Evolutionary conservation across 2,888 invertebrate genomes (phyloP).

Genomic region (Nomada lathburiana): DNA sequence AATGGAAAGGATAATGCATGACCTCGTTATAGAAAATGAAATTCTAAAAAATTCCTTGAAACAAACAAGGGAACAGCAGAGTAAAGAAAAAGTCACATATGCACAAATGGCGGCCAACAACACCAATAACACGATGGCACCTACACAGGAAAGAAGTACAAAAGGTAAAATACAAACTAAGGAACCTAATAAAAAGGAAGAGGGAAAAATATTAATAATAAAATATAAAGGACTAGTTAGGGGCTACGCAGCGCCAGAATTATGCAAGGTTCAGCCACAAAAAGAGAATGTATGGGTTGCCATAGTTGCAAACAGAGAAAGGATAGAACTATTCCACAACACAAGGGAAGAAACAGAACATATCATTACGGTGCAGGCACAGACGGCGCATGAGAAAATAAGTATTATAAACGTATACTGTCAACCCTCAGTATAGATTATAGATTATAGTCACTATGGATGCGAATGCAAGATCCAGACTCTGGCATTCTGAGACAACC

Average conservation of each 20-base stretch:
- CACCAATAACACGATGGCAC: background rate
- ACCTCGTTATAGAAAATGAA: background rate
- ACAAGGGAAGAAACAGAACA: too few species aligned
- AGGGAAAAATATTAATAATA: background rate
- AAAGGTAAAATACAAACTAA: background rate
- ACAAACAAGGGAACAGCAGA: background rate
- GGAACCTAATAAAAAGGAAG: background rate
- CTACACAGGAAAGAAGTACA: background rate
- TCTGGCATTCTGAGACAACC: conserved; percentile 13
- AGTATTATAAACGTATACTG: too few species aligned
- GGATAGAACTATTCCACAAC: too few species aligned
- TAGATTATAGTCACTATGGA: conserved; percentile 34
- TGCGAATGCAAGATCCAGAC: conserved; percentile 38
- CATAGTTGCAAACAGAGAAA: too few species aligned
- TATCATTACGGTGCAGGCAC: too few species aligned
- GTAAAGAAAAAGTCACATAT: background rate
- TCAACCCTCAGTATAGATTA: background rate
- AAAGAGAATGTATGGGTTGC: too few species aligned
- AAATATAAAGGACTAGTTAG: background rate
- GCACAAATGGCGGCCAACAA: background rate
- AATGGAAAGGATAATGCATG: background rate
- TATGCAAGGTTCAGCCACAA: too few species aligned
- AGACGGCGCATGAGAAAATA: too few species aligned
- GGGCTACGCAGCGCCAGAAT: too few species aligned
- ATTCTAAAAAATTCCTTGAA: background rate